A percentile compares a stretch with the other conserved stretches of the same genome.
These are phyloP conservation scores for Gymnodraco acuticeps DNA, from an alignment of 2,797 vertebrate species.

Conservation along the genomic window DNA sequence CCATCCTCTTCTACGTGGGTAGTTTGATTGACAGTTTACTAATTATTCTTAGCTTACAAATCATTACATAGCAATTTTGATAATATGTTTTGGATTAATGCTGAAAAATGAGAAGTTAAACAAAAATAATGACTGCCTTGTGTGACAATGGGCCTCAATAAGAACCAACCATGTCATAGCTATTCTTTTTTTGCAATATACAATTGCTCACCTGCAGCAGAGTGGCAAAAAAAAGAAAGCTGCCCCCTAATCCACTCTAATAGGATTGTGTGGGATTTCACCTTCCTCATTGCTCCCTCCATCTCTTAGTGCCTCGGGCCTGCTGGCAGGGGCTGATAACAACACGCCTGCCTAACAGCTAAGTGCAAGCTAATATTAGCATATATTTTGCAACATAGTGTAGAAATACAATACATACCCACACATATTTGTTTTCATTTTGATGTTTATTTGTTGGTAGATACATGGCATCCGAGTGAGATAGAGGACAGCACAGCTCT, in stretches of 20 bases:
- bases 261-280: conserved; percentile 89
- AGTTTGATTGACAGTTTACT: conserved; percentile 57
- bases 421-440: conserved; percentile 44
- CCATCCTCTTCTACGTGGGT: conserved; percentile 27
- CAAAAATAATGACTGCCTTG: conserved; percentile 51
- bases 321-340: conserved; percentile 86
- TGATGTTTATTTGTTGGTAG: conserved; percentile 68
- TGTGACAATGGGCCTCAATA: conserved; percentile 55
- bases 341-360: conserved; percentile 78
- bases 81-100: conserved; percentile 50
- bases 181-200: conserved; percentile 68
- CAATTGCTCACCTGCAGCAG: conserved; percentile 83
- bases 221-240: conserved; percentile 77
- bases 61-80: conserved; percentile 41
- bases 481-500: conserved; percentile 37
- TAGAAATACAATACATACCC: conserved; percentile 75
- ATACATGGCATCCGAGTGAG: conserved; percentile 50
- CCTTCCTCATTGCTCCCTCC: conserved; percentile 82
- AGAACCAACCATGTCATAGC: conserved; percentile 63
- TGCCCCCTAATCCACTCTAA: conserved; percentile 85
- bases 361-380: conserved; percentile 82
- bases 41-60: conserved; percentile 54
- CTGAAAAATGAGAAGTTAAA: conserved; percentile 32
- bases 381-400: conserved; percentile 70
- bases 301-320: conserved; percentile 75